Percentiles rank a stretch among this genome's conserved stretches.
Conservation (phyloP, 2,113 vertebrate genomes). For the Edolisoma coerulescens region DNA sequence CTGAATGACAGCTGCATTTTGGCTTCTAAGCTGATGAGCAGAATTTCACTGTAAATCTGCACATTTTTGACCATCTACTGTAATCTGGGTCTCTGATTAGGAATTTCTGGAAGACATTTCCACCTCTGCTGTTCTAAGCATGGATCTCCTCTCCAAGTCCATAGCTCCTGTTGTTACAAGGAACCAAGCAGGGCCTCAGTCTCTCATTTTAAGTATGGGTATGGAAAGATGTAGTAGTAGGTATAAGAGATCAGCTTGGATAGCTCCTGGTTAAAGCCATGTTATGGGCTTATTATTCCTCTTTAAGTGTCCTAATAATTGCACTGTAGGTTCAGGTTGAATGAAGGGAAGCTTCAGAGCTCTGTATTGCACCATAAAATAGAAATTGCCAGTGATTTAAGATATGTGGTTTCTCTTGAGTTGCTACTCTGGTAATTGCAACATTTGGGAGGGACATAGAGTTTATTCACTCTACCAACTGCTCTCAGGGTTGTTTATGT, state of each 20-base stretch:
- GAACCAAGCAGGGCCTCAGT: rapidly evolving
- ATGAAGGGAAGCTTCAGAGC: neutral
- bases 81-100: neutral
- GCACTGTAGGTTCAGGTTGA: neutral
- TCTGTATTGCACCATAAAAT: neutral
- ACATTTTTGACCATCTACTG: neutral
- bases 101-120: neutral
- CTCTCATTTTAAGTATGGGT: neutral
- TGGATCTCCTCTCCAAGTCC: neutral
- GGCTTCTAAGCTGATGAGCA: neutral
- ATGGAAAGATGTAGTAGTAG: neutral
- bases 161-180: rapidly evolving
- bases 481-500: neutral
- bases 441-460: neutral
- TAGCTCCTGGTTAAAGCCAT: neutral
- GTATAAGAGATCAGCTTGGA: neutral
- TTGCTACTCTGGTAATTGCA: neutral
- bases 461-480: neutral
- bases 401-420: neutral
- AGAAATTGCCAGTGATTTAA: neutral
- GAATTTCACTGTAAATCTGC: neutral
- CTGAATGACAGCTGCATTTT: neutral
- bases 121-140: neutral
- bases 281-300: neutral
- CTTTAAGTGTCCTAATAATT: neutral